A percentile compares a stretch with the other conserved stretches of the same genome.
phyloP scores from a whole-genome alignment of 2,113 vertebrate species.

The Petromus typicus region DNA sequence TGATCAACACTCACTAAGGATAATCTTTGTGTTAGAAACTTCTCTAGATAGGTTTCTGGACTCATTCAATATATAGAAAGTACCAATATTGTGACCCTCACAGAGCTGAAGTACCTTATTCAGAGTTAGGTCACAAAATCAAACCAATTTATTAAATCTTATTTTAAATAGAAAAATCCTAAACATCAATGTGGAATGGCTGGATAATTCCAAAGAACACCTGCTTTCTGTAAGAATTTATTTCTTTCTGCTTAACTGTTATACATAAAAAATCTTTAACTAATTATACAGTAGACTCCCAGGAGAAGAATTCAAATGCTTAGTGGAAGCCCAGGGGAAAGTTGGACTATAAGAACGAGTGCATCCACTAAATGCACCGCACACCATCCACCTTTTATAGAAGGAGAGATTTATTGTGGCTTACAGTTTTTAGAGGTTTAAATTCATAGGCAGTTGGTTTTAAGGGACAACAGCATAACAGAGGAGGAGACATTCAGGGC shows the following conservation, averaged over 20 bases:
- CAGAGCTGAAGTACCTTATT: not conserved
- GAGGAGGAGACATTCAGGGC: no score
- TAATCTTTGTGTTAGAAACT: not conserved
- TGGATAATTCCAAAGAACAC: slow-evolving; percentile 38
- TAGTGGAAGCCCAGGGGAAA: no score
- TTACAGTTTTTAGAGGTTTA: no score
- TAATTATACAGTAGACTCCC: slow-evolving; percentile 49
- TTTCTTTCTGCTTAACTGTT: slow-evolving; percentile 15
- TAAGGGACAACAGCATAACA: no score
- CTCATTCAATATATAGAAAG: not conserved
- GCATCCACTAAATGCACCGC: no score
- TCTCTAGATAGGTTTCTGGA: not conserved
- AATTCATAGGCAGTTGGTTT: no score
- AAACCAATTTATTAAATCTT: slow-evolving; percentile 24
- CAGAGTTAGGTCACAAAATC: not conserved
- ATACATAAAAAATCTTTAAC: slow-evolving; percentile 33
- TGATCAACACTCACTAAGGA: not conserved
- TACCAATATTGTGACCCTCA: not conserved
- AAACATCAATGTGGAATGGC: not conserved
- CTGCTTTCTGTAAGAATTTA: slow-evolving; percentile 33
- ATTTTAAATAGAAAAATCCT: not conserved
- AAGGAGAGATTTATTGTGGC: no score
- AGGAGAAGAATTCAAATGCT: no score
- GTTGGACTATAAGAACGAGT: no score
- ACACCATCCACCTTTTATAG: no score